Percentiles rank a stretch among this genome's conserved stretches.
Evolutionary conservation across 2,888 invertebrate genomes (phyloP).

Genomic region (Rhopalosiphum nymphaeae): DNA sequence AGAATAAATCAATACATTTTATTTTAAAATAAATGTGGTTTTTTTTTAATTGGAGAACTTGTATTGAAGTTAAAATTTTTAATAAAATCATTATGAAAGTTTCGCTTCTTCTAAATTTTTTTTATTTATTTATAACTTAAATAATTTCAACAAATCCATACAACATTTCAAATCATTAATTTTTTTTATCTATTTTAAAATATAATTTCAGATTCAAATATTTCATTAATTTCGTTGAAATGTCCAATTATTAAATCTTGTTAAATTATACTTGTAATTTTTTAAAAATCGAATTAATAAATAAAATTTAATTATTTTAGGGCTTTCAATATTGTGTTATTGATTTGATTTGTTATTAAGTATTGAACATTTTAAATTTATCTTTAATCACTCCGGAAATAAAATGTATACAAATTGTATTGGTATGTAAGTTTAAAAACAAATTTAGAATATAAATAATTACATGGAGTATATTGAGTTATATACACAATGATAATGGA

Average conservation of each 20-base stretch:
- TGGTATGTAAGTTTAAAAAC: background rate
- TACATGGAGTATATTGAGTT: background rate
- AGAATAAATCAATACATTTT: background rate
- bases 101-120: background rate
- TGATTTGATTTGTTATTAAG: background rate
- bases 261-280: background rate
- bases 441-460: background rate
- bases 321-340: background rate
- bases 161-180: background rate
- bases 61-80: background rate
- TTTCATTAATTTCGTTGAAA: background rate
- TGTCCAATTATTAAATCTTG: background rate
- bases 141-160: background rate
- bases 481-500: background rate
- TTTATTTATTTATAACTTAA: background rate
- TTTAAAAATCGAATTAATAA: background rate
- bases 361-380: background rate
- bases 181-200: slow-evolving; percentile 3
- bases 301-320: background rate
- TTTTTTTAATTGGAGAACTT: background rate
- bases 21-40: background rate
- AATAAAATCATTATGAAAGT: background rate
- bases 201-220: background rate
- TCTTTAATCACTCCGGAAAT: background rate
- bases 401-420: background rate